A percentile compares a stretch with the other conserved stretches of the same genome.
Evolutionary conservation across 2,797 vertebrate genomes (phyloP).

Genomic region (Paratrypauchen microcephalus): DNA sequence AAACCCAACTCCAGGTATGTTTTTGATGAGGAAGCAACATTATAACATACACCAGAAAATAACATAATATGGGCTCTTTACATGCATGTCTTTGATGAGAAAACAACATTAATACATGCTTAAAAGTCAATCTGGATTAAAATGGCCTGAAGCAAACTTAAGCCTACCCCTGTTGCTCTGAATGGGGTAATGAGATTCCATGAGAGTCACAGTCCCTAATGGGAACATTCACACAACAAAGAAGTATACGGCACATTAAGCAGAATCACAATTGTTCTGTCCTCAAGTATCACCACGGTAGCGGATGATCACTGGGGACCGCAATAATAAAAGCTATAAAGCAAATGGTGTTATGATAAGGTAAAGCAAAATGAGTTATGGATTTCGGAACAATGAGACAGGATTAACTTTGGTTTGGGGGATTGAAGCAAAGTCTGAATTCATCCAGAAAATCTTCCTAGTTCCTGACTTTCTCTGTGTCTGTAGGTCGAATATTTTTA

Average conservation of each 20-base stretch:
- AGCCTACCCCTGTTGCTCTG: conserved; percentile 29
- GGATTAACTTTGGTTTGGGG: conserved; percentile 3
- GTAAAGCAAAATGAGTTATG: neutral
- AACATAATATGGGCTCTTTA: too few species aligned
- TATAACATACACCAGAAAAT: neutral
- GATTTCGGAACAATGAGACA: neutral
- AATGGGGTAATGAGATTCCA: conserved; percentile 17
- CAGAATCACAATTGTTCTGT: conserved; percentile 6
- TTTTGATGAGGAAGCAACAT: too few species aligned
- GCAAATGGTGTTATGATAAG: neutral
- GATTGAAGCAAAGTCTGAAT: neutral
- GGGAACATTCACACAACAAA: conserved; percentile 28
- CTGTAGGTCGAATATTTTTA: too few species aligned
- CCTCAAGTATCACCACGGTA: neutral
- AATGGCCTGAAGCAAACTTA: neutral
- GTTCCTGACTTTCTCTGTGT: neutral
- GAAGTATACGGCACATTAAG: conserved; percentile 26
- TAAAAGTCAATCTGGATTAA: neutral
- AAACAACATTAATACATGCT: neutral
- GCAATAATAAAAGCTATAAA: neutral
- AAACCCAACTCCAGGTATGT: too few species aligned
- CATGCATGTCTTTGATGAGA: neutral
- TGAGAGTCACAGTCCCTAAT: conserved; percentile 40
- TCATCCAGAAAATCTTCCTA: neutral
- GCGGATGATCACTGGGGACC: neutral